Conservation (phyloP, 2,113 vertebrate species). For the Seriola rivoliana region DNA sequence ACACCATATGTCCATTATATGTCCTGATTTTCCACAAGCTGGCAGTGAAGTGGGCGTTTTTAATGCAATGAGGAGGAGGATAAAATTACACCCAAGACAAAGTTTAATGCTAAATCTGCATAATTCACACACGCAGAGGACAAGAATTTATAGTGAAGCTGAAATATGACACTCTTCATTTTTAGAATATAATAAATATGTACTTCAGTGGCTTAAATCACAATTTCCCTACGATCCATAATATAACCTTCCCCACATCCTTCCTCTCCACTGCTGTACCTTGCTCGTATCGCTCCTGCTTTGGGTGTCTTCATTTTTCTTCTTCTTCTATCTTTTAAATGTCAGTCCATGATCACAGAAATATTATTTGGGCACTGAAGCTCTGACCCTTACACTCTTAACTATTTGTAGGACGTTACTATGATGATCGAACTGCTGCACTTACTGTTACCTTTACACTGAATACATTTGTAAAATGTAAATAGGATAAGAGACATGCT, state of each 20-base stretch:
- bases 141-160: not conserved
- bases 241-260: not conserved
- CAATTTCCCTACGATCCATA: not conserved
- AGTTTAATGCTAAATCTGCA: slow-evolving; percentile 14
- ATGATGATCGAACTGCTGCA: not conserved
- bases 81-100: slow-evolving; percentile 21
- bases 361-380: not conserved
- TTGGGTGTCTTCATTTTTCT: not conserved
- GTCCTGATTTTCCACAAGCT: slow-evolving; percentile 72
- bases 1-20: slow-evolving; percentile 66
- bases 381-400: not conserved
- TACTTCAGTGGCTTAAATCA: not conserved
- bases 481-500: slow-evolving; percentile 40
- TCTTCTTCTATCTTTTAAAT: not conserved
- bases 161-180: not conserved
- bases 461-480: slow-evolving; percentile 42
- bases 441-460: not conserved
- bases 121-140: slow-evolving; percentile 13
- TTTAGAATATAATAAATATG: not conserved
- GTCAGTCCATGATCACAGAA: not conserved
- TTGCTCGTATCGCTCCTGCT: not conserved
- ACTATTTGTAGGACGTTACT: not conserved
- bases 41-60: slow-evolving; percentile 56
- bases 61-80: slow-evolving; percentile 69
- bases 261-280: not conserved